Base-by-base conservation (phyloP, 1,140 invertebrate species). In the Sycobia sp. region DNA sequence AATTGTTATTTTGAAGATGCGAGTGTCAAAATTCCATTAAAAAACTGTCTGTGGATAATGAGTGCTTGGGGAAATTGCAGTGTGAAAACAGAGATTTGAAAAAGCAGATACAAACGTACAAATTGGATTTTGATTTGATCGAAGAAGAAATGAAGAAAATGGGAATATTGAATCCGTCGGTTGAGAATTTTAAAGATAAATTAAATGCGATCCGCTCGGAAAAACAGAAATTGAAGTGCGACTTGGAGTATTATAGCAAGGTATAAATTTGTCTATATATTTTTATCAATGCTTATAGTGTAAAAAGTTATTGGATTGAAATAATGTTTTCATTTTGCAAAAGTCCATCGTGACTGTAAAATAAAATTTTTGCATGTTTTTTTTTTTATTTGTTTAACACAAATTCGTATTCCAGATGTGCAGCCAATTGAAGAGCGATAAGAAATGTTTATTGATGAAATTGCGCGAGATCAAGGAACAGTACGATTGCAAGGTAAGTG, bases 91-190 rank as follows among this genome's bases (percentile, higher is more conserved):
- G 68, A 55, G 63, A 71, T 59, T 67, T 72, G 23, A 71, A 74
- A 62, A 71, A 50, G 5, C 55, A 73, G 62, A 25, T 73, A 43
- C 10, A 57, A 58, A 66, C 64, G 25, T 67, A 69, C 50, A 66
- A 71, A 71, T 51, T 67, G 18, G 68, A 75, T 54, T 62, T 77
- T 46, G 63, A 74, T 29, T 67, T 73, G n/a, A 69, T 75, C 34
- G 65, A 69, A 22, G 65, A 74, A 38, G 73, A 76, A 65, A 55
- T 78, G 36, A 67, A 69, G 20, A 68, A 60, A 43, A 47, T 65
- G 34, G 57, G 51, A 18, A 22, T 65, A 20, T 13, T 10, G 27
- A 22, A 57, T 34, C n/a, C 20, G 4, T 58, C 39, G 50, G 32
- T 65, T 55, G 50, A 57, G 51, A 39, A 49, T 51, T 47, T 46